Base-by-base conservation (phyloP, 1,140 invertebrate species). In the Aphelenchoides avenae region DNA sequence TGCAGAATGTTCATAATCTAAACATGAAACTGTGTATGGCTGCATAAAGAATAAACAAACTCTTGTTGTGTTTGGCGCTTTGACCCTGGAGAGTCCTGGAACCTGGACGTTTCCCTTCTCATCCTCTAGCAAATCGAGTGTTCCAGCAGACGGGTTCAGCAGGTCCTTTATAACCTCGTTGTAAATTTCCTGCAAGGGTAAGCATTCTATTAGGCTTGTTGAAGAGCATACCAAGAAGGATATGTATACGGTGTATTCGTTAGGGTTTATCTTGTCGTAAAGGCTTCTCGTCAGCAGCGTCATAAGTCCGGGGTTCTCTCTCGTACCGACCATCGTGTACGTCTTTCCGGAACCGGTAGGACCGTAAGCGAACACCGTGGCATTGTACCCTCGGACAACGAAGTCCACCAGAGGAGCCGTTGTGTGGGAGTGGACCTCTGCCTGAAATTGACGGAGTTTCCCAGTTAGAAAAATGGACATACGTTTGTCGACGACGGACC, bases 101-200 rank as follows among this genome's bases (percentile, higher is more conserved):
- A 95, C 89, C 54, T 88, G 86, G 15, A 91, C 86, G 61, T 86
- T 86, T 1, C 86, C 85, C 64, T 86, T 85, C 51, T 86, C 84
- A 79, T 95, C 91, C n/a, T n/a, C n/a, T n/a, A n/a, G n/a, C n/a
- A n/a, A n/a, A n/a, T n/a, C n/a, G n/a, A n/a, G n/a, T n/a, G n/a
- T n/a, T n/a, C n/a, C n/a, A n/a, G n/a, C n/a, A n/a, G n/a, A n/a
- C n/a, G n/a, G n/a, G n/a, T n/a, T n/a, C n/a, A n/a, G n/a, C n/a
- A n/a, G n/a, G n/a, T n/a, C n/a, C n/a, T n/a, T n/a, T n/a, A 96
- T 94, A 71, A 90, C 88, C 79, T 96, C 92, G 78, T 96, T 96
- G 81, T 96, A 96, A 48, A 96, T 87, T 82, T 94, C 77, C 67
- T 75, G 44, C 43, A n/a, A n/a, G n/a, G 13, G 31, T 47, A 37